phyloP scores from a whole-genome alignment of 2,113 vertebrate genomes.

The Xiphophorus hellerii region DNA sequence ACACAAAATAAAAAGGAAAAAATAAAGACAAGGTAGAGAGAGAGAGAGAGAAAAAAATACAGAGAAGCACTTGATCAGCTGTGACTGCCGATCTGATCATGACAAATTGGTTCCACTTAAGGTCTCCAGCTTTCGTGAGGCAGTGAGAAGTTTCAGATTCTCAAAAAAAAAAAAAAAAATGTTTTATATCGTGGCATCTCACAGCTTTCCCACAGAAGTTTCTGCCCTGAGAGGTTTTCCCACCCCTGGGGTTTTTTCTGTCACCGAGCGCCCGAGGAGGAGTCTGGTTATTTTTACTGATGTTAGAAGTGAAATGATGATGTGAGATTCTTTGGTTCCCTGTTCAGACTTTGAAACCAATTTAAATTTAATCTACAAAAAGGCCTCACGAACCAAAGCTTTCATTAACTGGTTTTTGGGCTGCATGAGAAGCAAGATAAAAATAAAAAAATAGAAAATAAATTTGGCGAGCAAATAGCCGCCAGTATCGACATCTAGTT shows the following conservation, averaged over 20 bases:
- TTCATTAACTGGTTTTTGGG: background rate
- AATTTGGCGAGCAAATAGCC: background rate
- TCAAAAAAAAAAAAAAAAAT: background rate
- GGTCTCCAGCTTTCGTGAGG: background rate
- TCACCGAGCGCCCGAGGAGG: background rate
- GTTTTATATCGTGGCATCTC: background rate
- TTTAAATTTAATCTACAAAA: constrained; percentile 1
- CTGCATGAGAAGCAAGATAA: background rate
- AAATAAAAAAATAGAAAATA: background rate
- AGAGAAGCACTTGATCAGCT: background rate
- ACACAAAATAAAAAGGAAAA: background rate
- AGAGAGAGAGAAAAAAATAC: background rate
- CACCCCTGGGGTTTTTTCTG: background rate
- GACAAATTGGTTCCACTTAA: constrained; percentile 3
- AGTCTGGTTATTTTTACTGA: constrained; percentile 1
- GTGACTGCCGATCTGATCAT: constrained; percentile 1
- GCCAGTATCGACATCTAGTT: background rate
- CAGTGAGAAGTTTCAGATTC: background rate
- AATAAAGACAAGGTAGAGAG: background rate
- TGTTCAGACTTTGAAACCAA: background rate
- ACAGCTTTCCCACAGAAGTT: background rate
- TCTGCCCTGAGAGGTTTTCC: constrained; percentile 20
- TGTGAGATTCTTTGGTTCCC: background rate
- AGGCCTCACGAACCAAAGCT: background rate
- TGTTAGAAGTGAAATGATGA: constrained; percentile 20